Evolutionary conservation across 2,113 vertebrate genomes (phyloP), one percentile per base, ranked within the genome.

Genomic region (Xiphophorus maculatus): DNA sequence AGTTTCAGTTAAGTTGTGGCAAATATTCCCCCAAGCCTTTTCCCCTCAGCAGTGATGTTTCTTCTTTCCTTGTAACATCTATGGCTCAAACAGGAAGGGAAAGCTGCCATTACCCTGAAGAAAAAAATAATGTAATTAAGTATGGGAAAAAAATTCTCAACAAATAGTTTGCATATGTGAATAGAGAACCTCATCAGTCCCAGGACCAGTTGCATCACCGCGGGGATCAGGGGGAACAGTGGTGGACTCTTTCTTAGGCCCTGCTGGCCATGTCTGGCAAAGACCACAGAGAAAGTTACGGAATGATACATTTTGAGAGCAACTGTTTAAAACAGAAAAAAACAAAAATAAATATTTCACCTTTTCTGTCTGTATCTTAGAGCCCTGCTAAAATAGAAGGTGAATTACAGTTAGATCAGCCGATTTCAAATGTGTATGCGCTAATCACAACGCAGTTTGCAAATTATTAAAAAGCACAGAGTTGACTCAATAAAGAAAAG

Each of bases 1-100:
- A 66, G 3, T 80, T 76, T 79, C 65, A 70, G 9, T 77, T 44
- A 64, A 17, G 14, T 60, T 70, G 32, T 63, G 37, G 22, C 65
- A 72, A 69, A 79, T 25, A 79, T 44, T 30, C 3, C 19, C 7
- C 27, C 64, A 58, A 73, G 0, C 0, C 2, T 33, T 42, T 64
- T 70, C 28, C 61, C 12, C 3, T 4, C 44, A 35, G 66, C 29
- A 25, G 19, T 10, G 32, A 76, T 70, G n/a, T 61, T 71, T 40
- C 14, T 71, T 48, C 28, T 40, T 67, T n/a, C 15, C 35, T 54
- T 13, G 6, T 48, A 44, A 67, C 29, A 5, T 86, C 78, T 91
- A 94, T 19, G 92, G 93, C 71, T 94, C 92, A 62, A 94, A 94
- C 66, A 93, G 80, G 88, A 94, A 94, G 25, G 93, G 89, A 73